Base-by-base conservation (phyloP, 2,113 vertebrate genomes). In the Candoia aspera region DNA sequence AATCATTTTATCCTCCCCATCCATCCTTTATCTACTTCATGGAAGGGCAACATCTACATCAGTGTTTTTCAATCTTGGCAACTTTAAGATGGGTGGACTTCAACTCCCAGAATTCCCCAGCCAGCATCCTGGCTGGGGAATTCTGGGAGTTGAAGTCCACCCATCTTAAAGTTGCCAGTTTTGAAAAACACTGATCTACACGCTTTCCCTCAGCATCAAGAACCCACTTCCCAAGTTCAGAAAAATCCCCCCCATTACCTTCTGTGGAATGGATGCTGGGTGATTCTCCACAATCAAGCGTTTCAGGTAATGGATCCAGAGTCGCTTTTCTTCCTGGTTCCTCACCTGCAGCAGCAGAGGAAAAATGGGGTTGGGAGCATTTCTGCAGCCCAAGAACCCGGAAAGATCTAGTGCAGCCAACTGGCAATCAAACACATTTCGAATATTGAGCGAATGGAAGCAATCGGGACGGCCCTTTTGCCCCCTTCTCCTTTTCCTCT, bases 301-400 rank as follows among this genome's bases (percentile, higher is more conserved):
- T 95, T 99, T 98, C 49, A 99, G 98, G 96, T 98, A 98, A 93
- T 99, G 98, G 1, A 99, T 97, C 98, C 98, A 99, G 23, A 99
- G 94, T 1, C 98, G 96, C 93, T 98, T 99, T 94, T 99, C 98
- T 93, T 99, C 98, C 95, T 99, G 98, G 96, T 99, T 99, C 96
- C 97, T 98, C 0, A 98, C 98, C 98, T 99, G 95, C 9, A 2
- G 94, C 8, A 4, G 23, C 15, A 3, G 1, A 90, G 21, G 2
- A 0, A 79, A 54, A 33, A 2, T 11, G 11, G 19, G 57, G 15
- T 11, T n/a, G 33, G n/a, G 12, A 8, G 29, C 13, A 12, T 29
- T 73, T 84, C 29, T 29, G 2, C 1, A 0, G 26, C 59, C 55
- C 1, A 5, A 21, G 33, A 29, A 42, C 26, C 49, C 88, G 10